Evolutionary conservation across 2,797 vertebrate species (phyloP).

Genomic region (Acanthurus tractus): DNA sequence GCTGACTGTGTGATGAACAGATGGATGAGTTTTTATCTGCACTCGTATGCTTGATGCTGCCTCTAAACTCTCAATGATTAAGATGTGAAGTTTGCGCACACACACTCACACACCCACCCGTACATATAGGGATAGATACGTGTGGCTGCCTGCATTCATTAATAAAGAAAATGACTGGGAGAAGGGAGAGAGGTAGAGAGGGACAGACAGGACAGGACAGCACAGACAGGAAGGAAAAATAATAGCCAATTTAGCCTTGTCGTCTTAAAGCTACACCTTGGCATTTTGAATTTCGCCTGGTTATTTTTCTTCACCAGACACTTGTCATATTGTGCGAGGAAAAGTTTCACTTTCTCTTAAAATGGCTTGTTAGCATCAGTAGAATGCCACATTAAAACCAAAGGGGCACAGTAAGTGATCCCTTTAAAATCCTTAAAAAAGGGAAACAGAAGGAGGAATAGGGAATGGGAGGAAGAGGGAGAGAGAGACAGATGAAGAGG

Average conservation of each 20-base stretch:
- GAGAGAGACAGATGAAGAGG: slow-evolving; percentile 25
- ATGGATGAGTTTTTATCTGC: slow-evolving; percentile 1
- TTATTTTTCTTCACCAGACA: slow-evolving; percentile 70
- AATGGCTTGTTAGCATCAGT: slow-evolving; percentile 76
- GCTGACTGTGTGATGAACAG: neutral
- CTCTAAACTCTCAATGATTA: slow-evolving; percentile 32
- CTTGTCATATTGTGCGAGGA: slow-evolving; percentile 60
- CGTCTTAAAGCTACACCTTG: slow-evolving; percentile 73
- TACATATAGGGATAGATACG: neutral
- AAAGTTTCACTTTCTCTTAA: slow-evolving; percentile 60
- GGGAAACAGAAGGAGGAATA: slow-evolving; percentile 6
- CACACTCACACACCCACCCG: neutral
- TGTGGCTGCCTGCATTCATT: slow-evolving; percentile 56
- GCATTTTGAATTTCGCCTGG: slow-evolving; percentile 72
- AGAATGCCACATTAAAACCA: slow-evolving; percentile 61
- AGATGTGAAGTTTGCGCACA: slow-evolving; percentile 32
- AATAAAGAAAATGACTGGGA: slow-evolving; percentile 52
- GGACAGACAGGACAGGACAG: slow-evolving; percentile 58
- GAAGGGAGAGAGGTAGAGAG: slow-evolving; percentile 18
- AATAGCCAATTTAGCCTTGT: slow-evolving; percentile 82
- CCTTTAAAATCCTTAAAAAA: slow-evolving; percentile 54
- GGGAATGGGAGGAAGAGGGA: neutral
- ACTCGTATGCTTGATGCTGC: neutral
- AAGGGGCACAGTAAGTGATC: slow-evolving; percentile 56
- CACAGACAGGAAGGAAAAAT: slow-evolving; percentile 71